Conservation (phyloP, 2,113 vertebrate genomes). For the Nyctibius bracteatus region DNA sequence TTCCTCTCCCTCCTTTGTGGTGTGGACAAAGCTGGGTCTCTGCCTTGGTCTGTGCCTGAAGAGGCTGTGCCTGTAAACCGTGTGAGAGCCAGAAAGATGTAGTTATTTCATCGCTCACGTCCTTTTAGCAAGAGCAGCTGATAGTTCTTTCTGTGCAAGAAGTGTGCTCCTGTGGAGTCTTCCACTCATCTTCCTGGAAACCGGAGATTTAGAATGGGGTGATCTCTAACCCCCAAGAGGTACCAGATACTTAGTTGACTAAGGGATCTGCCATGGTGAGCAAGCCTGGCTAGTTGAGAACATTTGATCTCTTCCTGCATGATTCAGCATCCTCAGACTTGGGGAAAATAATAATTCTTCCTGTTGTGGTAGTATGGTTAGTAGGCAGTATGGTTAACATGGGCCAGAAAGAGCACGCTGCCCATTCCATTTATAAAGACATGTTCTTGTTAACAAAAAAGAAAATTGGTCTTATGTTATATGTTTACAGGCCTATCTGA, state of each 20-base stretch:
- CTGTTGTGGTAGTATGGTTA: not conserved
- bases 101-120: fast-evolving
- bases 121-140: not conserved
- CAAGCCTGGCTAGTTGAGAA: not conserved
- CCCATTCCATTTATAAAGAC: not conserved
- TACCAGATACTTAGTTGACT: not conserved
- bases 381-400: not conserved
- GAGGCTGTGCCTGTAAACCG: not conserved
- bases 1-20: not conserved
- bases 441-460: not conserved
- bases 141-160: not conserved
- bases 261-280: not conserved
- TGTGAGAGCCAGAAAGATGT: not conserved
- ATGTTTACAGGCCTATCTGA: not conserved
- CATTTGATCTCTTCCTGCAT: not conserved
- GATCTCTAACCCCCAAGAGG: not conserved
- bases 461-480: not conserved
- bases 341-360: not conserved
- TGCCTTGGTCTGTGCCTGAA: not conserved
- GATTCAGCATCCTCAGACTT: not conserved
- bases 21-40: not conserved
- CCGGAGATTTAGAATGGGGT: not conserved
- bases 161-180: not conserved
- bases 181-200: not conserved
- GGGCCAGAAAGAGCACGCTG: not conserved